Conservation (phyloP, 1,140 invertebrate genomes). For the Laupala kohalensis region DNA sequence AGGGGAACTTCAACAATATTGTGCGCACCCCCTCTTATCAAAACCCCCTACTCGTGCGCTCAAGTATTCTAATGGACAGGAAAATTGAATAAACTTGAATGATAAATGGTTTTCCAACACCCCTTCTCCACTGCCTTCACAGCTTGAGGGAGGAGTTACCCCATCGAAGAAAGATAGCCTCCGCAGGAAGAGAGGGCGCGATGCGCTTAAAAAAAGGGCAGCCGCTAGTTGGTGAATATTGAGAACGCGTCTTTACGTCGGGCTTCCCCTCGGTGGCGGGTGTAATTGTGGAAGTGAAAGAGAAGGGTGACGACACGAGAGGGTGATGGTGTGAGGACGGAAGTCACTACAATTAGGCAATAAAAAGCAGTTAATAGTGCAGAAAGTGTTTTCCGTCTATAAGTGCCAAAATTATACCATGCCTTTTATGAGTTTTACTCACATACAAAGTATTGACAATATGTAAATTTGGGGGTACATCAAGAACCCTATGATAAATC, state of each 20-base stretch:
- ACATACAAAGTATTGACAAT: no score
- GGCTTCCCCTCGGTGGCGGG: not conserved
- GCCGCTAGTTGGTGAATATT: not conserved
- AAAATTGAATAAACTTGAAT: not conserved
- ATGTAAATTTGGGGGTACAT: no score
- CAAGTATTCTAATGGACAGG: not conserved
- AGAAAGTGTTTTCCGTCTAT: no score
- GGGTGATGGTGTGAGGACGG: not conserved
- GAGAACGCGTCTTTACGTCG: not conserved
- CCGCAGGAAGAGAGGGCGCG: not conserved
- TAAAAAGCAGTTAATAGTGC: no score
- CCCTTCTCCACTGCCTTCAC: not conserved
- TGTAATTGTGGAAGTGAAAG: not conserved
- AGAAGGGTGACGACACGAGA: not conserved
- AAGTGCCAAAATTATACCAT: no score
- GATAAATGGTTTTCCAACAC: not conserved
- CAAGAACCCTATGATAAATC: no score
- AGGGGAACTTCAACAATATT: not conserved
- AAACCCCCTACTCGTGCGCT: not conserved
- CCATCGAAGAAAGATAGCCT: not conserved
- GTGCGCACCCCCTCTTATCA: not conserved
- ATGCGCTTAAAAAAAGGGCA: not conserved
- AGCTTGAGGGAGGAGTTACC: not conserved
- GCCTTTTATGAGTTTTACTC: no score
- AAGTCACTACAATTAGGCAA: no score